phyloP scores from a whole-genome alignment of 2,797 vertebrate genomes.

The Sciaenops ocellatus region DNA sequence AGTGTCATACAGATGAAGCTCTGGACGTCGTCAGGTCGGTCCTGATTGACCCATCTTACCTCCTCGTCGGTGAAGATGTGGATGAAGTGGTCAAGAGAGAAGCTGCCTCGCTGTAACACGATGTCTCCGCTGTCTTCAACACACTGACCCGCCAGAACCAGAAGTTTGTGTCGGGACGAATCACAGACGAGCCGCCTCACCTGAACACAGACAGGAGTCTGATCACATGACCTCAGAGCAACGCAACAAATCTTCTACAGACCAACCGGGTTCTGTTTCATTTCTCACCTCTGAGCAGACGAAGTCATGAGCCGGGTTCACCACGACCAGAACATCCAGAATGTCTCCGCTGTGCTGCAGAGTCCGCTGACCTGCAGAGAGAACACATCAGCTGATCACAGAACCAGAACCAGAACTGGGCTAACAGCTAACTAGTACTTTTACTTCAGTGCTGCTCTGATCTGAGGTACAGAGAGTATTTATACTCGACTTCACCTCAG shows the following conservation, averaged over 20 bases:
- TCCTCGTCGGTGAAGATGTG: conserved; percentile 91
- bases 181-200: conserved; percentile 90
- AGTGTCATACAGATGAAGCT: too few relatives aligned
- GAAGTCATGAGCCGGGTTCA: conserved; percentile 91
- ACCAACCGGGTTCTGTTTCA: too few relatives aligned
- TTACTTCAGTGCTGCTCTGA: too few relatives aligned
- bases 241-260: background rate
- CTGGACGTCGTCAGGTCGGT: too few relatives aligned
- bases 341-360: conserved; percentile 91
- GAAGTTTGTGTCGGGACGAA: conserved; percentile 89
- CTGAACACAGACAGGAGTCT: conserved; percentile 69
- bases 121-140: conserved; percentile 91
- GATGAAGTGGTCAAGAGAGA: conserved; percentile 88
- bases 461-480: too few relatives aligned
- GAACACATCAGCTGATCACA: background rate
- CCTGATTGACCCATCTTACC: conserved; percentile 65
- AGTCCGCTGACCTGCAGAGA: conserved; percentile 89
- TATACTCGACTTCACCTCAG: too few relatives aligned
- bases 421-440: too few relatives aligned
- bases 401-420: background rate
- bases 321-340: conserved; percentile 91
- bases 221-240: too few relatives aligned
- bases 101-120: conserved; percentile 90
- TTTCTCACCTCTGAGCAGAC: conserved; percentile 91
- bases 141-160: conserved; percentile 92